Percentiles rank a stretch among this genome's conserved stretches.
Evolutionary conservation across 1,140 invertebrate genomes (phyloP).

Genomic region (Drosophila tropicalis): DNA sequence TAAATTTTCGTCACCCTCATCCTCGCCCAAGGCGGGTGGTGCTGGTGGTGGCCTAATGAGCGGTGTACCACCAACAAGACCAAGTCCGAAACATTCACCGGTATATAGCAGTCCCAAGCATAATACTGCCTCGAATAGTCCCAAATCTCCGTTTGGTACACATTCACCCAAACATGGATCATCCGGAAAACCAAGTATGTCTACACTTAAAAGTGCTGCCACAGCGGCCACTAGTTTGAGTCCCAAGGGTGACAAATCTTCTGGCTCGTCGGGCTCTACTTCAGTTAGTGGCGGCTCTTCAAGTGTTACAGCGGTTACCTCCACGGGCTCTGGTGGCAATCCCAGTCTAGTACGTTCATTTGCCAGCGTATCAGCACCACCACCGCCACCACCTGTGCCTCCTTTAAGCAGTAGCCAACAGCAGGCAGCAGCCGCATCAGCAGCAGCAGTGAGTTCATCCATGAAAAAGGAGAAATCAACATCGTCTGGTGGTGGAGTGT

Average conservation of each 20-base stretch:
- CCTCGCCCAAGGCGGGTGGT: constrained; percentile 86
- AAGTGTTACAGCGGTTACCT: constrained; percentile 5
- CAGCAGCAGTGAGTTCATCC: constrained; percentile 17
- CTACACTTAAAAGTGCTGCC: constrained; percentile 90
- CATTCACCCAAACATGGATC: constrained; percentile 90
- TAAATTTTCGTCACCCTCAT: constrained; percentile 79
- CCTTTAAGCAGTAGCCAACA: constrained; percentile 42
- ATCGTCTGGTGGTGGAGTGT: constrained; percentile 25
- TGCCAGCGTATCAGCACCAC: constrained; percentile 45
- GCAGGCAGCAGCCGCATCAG: not conserved
- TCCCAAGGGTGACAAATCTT: constrained; percentile 82
- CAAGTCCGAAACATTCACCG: constrained; percentile 90
- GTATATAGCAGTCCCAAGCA: constrained; percentile 91
- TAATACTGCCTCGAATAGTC: constrained; percentile 84
- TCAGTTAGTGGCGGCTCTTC: constrained; percentile 26
- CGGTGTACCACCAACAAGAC: constrained; percentile 85
- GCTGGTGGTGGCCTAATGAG: constrained; percentile 44
- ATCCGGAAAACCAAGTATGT: constrained; percentile 94
- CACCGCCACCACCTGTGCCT: constrained; percentile 57
- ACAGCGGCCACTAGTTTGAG: constrained; percentile 82
- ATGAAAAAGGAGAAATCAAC: constrained; percentile 41
- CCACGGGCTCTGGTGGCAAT: constrained; percentile 30
- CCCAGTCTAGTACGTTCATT: constrained; percentile 56
- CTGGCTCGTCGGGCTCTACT: constrained; percentile 21
- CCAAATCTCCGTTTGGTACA: constrained; percentile 86